A percentile compares a stretch with the other conserved stretches of the same genome.
Conservation (phyloP, 1,140 invertebrate species). For the Drosophila kohkoa region DNA sequence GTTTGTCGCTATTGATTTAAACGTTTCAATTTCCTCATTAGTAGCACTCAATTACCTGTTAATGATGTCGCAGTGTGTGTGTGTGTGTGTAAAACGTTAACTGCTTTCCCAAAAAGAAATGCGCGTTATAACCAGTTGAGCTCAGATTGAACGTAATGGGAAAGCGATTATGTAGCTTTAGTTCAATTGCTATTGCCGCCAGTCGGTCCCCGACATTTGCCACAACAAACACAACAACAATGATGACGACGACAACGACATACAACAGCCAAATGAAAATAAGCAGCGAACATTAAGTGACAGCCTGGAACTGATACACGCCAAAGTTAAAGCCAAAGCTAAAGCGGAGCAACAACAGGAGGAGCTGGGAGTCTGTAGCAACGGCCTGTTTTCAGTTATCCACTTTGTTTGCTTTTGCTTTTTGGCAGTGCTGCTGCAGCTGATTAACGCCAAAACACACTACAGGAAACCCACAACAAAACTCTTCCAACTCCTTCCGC, state of each 20-base stretch:
- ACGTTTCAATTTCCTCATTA: constrained; percentile 74
- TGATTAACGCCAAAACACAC: constrained; percentile 65
- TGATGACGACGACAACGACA: constrained; percentile 15
- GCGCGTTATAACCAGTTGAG: constrained; percentile 65
- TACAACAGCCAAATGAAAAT: constrained; percentile 34
- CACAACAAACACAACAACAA: constrained; percentile 5
- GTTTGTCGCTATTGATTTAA: constrained; percentile 9
- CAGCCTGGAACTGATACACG: constrained; percentile 13
- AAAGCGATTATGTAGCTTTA: constrained; percentile 79
- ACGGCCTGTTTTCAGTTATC: constrained; percentile 46
- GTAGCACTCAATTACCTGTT: constrained; percentile 72
- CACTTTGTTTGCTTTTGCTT: constrained; percentile 54
- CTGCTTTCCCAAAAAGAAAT: constrained; percentile 69
- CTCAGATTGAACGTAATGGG: constrained; percentile 68
- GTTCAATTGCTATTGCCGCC: constrained; percentile 50
- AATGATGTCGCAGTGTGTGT: constrained; percentile 12
- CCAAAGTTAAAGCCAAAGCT: not conserved
- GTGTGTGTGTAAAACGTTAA: constrained; percentile 34
- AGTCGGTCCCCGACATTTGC: constrained; percentile 5
- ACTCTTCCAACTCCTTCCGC: constrained; percentile 68
- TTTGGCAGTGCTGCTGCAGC: constrained; percentile 23
- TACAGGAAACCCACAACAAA: constrained; percentile 65
- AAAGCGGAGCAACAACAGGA: not conserved
- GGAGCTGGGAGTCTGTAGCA: not conserved
- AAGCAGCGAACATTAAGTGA: constrained; percentile 24